These are phyloP conservation scores for Rattus norvegicus DNA, from an alignment of 2,113 vertebrate species.

Conservation along the genomic window DNA sequence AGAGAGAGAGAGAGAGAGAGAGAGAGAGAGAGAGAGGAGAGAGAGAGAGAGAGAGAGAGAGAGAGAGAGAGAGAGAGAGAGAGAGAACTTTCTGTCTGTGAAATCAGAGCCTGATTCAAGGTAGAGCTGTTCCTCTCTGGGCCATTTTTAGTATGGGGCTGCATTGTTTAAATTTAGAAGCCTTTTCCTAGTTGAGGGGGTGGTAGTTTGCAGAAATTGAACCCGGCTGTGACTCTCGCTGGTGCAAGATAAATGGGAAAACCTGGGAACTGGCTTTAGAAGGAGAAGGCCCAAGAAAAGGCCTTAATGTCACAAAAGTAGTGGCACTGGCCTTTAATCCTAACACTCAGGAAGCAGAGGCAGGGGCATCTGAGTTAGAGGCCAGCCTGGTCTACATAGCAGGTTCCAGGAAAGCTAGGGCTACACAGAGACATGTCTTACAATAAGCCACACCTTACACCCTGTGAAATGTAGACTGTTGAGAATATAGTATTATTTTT, in stretches of 20 bases:
- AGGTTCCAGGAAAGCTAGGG: neutral
- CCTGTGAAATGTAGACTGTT: neutral
- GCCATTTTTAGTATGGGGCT: slow-evolving; percentile 73
- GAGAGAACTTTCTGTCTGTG: slow-evolving; percentile 53
- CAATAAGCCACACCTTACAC: neutral
- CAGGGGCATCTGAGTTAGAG: neutral
- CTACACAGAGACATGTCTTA: neutral
- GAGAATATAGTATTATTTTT: neutral
- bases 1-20: slow-evolving; percentile 22
- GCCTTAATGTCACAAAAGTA: neutral
- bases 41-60: slow-evolving; percentile 3
- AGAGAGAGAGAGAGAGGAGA: slow-evolving; percentile 6
- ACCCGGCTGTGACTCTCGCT: slow-evolving; percentile 56
- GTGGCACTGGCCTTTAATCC: neutral
- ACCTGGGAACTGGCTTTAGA: neutral
- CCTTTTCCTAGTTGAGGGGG: neutral
- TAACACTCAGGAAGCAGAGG: neutral
- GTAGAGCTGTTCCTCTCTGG: slow-evolving; percentile 39
- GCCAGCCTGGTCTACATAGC: neutral
- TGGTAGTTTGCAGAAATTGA: slow-evolving; percentile 7
- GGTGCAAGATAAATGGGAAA: slow-evolving; percentile 37
- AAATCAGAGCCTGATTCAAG: slow-evolving; percentile 58
- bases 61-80: slow-evolving; percentile 1
- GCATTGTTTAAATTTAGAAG: slow-evolving; percentile 74
- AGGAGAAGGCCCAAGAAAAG: neutral